Percentiles rank a stretch among this genome's conserved stretches.
Conservation (phyloP, 2,888 invertebrate genomes). For the Erpobdella octoculata region DNA sequence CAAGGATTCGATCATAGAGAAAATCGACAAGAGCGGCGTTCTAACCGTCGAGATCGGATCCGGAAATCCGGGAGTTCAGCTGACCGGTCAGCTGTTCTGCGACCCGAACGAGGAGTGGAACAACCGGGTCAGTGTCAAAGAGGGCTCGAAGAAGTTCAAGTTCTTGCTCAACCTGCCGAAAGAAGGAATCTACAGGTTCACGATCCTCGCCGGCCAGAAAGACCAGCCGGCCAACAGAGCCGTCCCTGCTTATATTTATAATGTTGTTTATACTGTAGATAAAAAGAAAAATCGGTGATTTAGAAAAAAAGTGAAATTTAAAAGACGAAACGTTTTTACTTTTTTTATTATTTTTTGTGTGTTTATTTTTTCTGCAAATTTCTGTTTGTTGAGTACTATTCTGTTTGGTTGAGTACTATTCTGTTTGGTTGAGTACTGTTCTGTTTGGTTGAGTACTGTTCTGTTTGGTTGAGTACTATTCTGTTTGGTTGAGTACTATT, state of each 20-base stretch:
- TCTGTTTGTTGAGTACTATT: no score
- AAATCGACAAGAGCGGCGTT: constrained; percentile 40
- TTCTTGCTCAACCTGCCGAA: constrained; percentile 40
- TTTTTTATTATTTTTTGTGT: no score
- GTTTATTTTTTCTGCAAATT: no score
- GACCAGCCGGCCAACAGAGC: constrained; percentile 42
- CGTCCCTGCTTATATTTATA: constrained; percentile 48
- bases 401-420: no score
- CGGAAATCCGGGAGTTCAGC: constrained; percentile 42
- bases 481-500: no score
- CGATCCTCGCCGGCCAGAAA: constrained; percentile 45
- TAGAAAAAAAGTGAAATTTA: no score
- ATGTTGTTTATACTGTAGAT: constrained; percentile 40
- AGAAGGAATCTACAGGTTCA: constrained; percentile 48
- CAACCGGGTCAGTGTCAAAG: constrained; percentile 43
- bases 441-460: no score
- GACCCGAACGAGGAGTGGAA: constrained; percentile 50
- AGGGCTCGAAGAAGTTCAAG: constrained; percentile 37
- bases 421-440: no score
- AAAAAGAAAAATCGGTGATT: constrained; percentile 27
- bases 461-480: no score
- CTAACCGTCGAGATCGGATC: constrained; percentile 43
- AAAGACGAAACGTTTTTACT: no score
- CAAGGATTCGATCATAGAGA: constrained; percentile 45
- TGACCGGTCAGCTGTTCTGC: constrained; percentile 46